Evolutionary conservation across 35 echinoderm and acorn worm genomes (phyloP), one percentile per base, ranked within the genome.

Genomic region (Apostichopus parvimensis): DNA sequence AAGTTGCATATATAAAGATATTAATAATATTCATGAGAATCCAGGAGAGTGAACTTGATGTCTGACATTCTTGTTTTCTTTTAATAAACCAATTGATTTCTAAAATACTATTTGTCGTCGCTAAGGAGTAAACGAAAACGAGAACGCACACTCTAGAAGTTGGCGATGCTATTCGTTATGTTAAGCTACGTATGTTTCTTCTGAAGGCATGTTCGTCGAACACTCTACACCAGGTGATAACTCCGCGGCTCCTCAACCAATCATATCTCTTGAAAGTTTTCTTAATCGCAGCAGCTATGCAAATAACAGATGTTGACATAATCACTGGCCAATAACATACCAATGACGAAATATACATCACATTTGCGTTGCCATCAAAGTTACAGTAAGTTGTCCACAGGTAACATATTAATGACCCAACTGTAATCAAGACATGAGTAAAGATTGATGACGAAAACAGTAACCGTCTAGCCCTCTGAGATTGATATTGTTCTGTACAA

Each of bases 261-360:
- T 22, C 71, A 20, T 6, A 7, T 75, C 71, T 75, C 17, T 75
- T 75, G 5, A 75, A 22, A 75, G 14, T 75, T 75, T 18, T 75
- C 17, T 73, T 75, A 22, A 75, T 75, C 71, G 15, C 21, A 6
- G 71, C 71, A 75, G n/a, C 17, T 13, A 75, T 4, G 54, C 80
- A 83, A 55, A 83, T 20, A 34, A 83, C 56, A 17, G 53, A 13
- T 7, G 80, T 53, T 4, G 80, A 83, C 53, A 55, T 83, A 14
- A 55, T 57, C 53, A 83, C 80, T 18, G 80, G 53, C 80, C 54
- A 83, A 28, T 83, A 83, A 15, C 55, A 83, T 2, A 83, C 4
- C 80, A 83, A 83, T 17, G 80, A 83, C 12, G 17, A 56, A 12
- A 56, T 20, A 56, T 15, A 57, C 53, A 56, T 55, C 0, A 22